Conservation (phyloP, 2,888 invertebrate genomes). For the Acutogordius australiensis region DNA sequence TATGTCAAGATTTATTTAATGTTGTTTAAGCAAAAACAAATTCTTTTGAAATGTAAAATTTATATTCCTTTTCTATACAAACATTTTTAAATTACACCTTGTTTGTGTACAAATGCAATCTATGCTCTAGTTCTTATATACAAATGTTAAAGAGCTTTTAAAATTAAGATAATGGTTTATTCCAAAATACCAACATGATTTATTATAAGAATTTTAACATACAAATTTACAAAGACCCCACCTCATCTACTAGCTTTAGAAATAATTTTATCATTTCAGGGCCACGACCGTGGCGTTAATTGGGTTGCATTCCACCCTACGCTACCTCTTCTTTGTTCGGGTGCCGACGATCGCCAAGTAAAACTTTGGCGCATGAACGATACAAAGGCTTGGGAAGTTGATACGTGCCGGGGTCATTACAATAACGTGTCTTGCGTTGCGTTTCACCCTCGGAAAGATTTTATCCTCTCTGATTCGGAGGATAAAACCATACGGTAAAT, state of each 20-base stretch:
- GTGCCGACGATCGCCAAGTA: constrained; percentile 87
- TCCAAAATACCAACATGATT: neutral
- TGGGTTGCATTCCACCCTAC: constrained; percentile 91
- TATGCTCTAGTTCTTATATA: too few species aligned
- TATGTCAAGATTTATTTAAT: neutral
- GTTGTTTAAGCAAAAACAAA: too few species aligned
- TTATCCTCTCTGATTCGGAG: constrained; percentile 82
- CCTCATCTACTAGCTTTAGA: neutral
- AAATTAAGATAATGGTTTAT: too few species aligned
- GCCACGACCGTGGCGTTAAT: constrained; percentile 81
- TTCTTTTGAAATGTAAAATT: too few species aligned
- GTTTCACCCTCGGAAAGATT: constrained; percentile 82
- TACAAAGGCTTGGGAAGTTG: constrained; percentile 74
- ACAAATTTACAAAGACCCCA: neutral
- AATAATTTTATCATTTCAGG: constrained; percentile 21
- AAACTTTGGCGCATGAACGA: constrained; percentile 55
- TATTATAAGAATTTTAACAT: too few species aligned
- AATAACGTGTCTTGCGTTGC: constrained; percentile 91
- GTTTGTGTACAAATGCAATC: too few species aligned
- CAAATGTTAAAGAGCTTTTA: too few species aligned
- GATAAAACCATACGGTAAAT: constrained; percentile 94
- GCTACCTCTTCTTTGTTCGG: constrained; percentile 71
- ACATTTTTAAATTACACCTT: too few species aligned
- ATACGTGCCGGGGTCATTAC: constrained; percentile 95
- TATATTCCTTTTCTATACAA: too few species aligned